Evolutionary conservation across 2,797 vertebrate genomes (phyloP).

Genomic region (Xenopus petersii): DNA sequence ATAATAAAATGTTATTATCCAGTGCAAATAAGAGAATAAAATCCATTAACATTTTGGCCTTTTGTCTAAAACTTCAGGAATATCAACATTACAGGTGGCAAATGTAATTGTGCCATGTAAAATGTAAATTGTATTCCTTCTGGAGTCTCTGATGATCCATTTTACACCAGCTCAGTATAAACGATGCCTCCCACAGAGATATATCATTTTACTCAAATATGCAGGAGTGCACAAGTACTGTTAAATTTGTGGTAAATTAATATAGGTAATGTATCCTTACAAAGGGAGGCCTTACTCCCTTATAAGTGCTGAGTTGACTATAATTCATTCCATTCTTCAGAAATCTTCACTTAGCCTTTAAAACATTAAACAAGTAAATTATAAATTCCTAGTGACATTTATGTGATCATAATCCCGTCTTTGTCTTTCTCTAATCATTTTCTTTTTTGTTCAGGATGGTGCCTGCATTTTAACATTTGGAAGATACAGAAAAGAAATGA

Average conservation of each 20-base stretch:
- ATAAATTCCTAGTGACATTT: slow-evolving; percentile 72
- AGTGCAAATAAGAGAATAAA: background rate
- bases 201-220: slow-evolving; percentile 59
- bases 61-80: background rate
- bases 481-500: slow-evolving; percentile 56
- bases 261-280: slow-evolving; percentile 57
- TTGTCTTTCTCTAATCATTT: slow-evolving; percentile 60
- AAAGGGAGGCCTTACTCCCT: slow-evolving; percentile 32
- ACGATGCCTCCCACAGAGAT: slow-evolving; percentile 57
- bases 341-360: slow-evolving; percentile 59
- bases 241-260: slow-evolving; percentile 50
- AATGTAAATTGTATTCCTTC: slow-evolving; percentile 5
- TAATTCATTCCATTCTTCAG: slow-evolving; percentile 67
- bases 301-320: slow-evolving; percentile 55
- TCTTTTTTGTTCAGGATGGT: slow-evolving; percentile 54
- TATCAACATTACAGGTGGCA: background rate
- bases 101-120: background rate
- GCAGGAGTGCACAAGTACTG: slow-evolving; percentile 17
- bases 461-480: slow-evolving; percentile 70
- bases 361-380: slow-evolving; percentile 68
- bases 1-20: background rate
- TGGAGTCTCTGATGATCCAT: slow-evolving; percentile 42
- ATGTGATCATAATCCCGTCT: slow-evolving; percentile 66
- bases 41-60: slow-evolving; percentile 1
- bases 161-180: slow-evolving; percentile 57